Conservation (phyloP, 37 sponge, comb jelly and placozoan species). For the Petrosia ficiformis region DNA sequence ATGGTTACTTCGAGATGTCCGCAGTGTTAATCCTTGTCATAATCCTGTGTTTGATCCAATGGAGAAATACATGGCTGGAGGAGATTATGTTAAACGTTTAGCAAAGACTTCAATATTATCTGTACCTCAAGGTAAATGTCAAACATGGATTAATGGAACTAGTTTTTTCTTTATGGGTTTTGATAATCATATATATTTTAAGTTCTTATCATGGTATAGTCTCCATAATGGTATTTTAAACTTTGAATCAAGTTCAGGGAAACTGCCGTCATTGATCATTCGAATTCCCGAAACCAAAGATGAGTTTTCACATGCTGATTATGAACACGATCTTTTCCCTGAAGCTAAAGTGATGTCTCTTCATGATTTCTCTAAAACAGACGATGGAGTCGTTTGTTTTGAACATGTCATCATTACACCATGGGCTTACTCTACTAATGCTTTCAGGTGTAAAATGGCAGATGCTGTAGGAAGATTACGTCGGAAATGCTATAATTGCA, state of each 20-base stretch:
- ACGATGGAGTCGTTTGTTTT: conserved; percentile 28
- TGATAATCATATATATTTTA: conserved; percentile 62
- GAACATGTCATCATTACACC: conserved; percentile 38
- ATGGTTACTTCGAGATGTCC: no score
- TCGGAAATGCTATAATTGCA: conserved; percentile 33
- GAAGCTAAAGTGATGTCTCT: conserved; percentile 4
- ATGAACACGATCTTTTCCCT: conserved; percentile 62
- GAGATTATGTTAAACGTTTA: conserved; percentile 28
- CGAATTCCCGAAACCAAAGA: conserved; percentile 30
- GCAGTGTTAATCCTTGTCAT: conserved; percentile 1
- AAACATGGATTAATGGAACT: conserved; percentile 40
- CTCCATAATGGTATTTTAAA: conserved; percentile 38
- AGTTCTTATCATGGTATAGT: conserved; percentile 59
- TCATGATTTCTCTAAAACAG: conserved; percentile 21
- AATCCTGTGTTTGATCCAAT: neutral
- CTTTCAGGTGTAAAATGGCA: conserved; percentile 58
- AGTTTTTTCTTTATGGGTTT: conserved; percentile 38
- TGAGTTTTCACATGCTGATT: conserved; percentile 40
- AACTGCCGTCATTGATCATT: conserved; percentile 5
- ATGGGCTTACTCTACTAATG: conserved; percentile 39
- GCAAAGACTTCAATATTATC: neutral
- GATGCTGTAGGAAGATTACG: neutral
- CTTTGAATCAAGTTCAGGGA: neutral
- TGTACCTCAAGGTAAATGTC: conserved; percentile 20
- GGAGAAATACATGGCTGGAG: conserved; percentile 6